These are phyloP conservation scores for Cacatua alba DNA, from an alignment of 2,113 vertebrate genomes.

Conservation along the genomic window DNA sequence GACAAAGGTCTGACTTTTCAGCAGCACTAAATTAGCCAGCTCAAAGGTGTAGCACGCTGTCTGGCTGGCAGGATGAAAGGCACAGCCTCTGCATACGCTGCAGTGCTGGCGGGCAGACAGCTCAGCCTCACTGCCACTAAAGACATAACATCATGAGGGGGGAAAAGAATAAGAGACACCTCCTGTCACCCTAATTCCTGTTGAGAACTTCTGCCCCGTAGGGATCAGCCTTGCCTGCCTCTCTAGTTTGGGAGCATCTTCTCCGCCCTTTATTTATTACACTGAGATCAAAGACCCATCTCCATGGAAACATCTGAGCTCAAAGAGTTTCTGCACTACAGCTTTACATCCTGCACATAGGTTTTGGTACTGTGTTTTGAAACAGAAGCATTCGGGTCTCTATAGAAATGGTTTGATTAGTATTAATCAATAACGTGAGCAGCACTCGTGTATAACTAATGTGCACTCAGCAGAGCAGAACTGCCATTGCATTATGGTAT, in stretches of 20 bases:
- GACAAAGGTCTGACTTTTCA: neutral
- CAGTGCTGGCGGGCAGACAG: neutral
- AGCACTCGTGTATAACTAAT: neutral
- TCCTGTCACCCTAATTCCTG: neutral
- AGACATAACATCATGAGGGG: neutral
- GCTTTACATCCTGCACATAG: neutral
- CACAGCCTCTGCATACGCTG: neutral
- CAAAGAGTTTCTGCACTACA: constrained; percentile 38
- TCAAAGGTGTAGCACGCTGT: neutral
- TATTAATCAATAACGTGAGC: neutral
- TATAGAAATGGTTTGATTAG: neutral
- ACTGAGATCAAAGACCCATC: constrained; percentile 64
- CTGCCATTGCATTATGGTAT: rapidly evolving
- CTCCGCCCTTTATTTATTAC: constrained; percentile 23
- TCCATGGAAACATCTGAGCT: constrained; percentile 75
- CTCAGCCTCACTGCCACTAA: neutral
- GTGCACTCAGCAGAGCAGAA: rapidly evolving
- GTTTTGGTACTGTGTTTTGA: neutral
- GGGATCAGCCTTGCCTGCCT: neutral
- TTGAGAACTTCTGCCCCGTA: neutral
- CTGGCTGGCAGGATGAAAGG: neutral
- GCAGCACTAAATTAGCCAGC: neutral
- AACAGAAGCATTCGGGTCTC: neutral
- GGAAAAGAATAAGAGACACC: neutral
- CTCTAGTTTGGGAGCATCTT: constrained; percentile 43